Evolutionary conservation across 2,113 vertebrate species (phyloP), one percentile per base, ranked within the genome.

Genomic region (Glaucidium brasilianum): DNA sequence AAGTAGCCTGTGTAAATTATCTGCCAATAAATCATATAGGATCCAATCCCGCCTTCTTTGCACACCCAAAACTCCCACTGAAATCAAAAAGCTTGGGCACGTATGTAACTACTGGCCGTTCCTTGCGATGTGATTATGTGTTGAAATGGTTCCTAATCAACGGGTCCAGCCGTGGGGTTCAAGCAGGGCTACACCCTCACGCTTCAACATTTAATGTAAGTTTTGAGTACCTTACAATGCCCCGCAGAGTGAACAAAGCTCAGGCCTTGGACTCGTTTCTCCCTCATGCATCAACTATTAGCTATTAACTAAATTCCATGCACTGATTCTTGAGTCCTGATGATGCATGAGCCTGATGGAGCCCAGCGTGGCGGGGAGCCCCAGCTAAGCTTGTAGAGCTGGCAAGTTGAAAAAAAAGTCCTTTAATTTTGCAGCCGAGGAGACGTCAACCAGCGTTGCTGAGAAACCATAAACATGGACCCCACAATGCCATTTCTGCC

Each of bases 381-480:
- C 84, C 89, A 68, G 95, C 66, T 64, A 67, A 94, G 74, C 76
- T 16, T 29, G 80, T 21, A 82, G 89, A 91, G 81, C 77, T 88
- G 59, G 84, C 74, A 90, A 91, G 71, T 73, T 1, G 3, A 39
- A 35, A 75, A 81, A 81, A 81, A 45, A n/a, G 41, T 37, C 66
- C 71, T 85, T 92, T 90, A 94, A 95, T 85, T 96, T 71, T 76
- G 89, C 89, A 97, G 94, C 69, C 4, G 8, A 78, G 58, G 43
- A 94, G 84, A 96, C 10, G 9, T 96, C 96, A 96, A 90, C 77
- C 32, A 25, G 81, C 10, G 74, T 88, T 95, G 89, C 92, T 93
- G 94, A 97, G 96, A 96, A 87, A 96, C 95, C 87, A 96, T 91
- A 97, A 95, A 95, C 94, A 96, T 43, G 92, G 87, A 96, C 89